These are phyloP conservation scores for Garra rufa DNA, from an alignment of 2,113 vertebrate genomes.

Conservation along the genomic window DNA sequence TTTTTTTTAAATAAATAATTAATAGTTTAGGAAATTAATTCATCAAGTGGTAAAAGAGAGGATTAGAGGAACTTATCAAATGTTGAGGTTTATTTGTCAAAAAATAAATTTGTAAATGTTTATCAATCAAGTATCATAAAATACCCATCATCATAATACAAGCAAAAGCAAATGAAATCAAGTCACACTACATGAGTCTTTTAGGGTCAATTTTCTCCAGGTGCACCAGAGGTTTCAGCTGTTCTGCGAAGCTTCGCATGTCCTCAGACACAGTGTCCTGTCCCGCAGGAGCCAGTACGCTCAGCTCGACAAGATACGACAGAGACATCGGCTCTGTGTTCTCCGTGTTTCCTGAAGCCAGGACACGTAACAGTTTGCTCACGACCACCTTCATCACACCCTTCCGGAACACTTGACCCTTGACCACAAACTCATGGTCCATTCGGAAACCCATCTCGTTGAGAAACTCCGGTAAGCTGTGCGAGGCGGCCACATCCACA, in stretches of 20 bases:
- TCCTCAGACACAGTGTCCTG: slow-evolving; percentile 88
- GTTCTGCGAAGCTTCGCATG: slow-evolving; percentile 96
- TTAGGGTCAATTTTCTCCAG: slow-evolving; percentile 98
- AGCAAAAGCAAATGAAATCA: neutral
- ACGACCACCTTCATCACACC: slow-evolving; percentile 94
- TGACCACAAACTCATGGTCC: slow-evolving; percentile 97
- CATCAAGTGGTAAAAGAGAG: neutral
- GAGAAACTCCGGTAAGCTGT: slow-evolving; percentile 92
- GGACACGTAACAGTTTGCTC: slow-evolving; percentile 91
- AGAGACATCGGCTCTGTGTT: slow-evolving; percentile 91
- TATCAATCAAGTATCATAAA: neutral
- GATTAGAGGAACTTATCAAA: neutral
- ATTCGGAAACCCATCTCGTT: slow-evolving; percentile 98
- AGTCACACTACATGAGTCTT: slow-evolving; percentile 77
- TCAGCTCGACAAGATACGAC: slow-evolving; percentile 89
- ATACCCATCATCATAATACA: neutral
- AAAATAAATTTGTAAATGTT: neutral
- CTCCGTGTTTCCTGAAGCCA: slow-evolving; percentile 93
- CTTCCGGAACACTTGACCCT: slow-evolving; percentile 93
- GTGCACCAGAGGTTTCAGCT: slow-evolving; percentile 93
- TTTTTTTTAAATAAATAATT: neutral
- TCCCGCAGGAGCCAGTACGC: slow-evolving; percentile 78
- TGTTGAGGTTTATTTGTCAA: neutral
- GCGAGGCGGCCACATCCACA: slow-evolving; percentile 92
- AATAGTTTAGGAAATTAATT: neutral